These are phyloP conservation scores for Lycodopsis pacificus DNA, from an alignment of 2,797 vertebrate species.

Conservation along the genomic window DNA sequence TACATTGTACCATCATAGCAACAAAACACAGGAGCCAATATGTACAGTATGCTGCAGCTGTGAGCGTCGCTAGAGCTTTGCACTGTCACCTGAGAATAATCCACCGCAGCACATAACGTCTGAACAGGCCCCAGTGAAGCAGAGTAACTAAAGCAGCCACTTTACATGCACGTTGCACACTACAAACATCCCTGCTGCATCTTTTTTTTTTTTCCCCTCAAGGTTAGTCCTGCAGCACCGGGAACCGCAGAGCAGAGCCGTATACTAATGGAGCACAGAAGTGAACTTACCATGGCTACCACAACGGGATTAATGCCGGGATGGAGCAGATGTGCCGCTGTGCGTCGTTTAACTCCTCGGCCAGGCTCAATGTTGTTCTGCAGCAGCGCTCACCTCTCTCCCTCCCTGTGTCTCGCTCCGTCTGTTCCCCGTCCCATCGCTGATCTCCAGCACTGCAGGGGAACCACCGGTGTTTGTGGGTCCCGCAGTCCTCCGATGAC, in stretches of 20 bases:
- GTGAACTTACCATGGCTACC: constrained; percentile 82
- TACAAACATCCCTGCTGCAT: constrained; percentile 58
- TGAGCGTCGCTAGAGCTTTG: constrained; percentile 35
- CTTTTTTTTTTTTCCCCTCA: constrained; percentile 37
- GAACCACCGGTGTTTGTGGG: constrained; percentile 66
- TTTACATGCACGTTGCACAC: constrained; percentile 64
- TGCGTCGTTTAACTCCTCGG: constrained; percentile 61
- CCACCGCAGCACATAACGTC: constrained; percentile 42
- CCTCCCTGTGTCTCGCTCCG: constrained; percentile 34
- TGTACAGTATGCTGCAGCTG: neutral
- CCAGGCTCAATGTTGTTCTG: constrained; percentile 64
- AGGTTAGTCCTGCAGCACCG: constrained; percentile 70
- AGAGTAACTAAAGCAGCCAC: constrained; percentile 49
- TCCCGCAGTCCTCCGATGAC: constrained; percentile 73
- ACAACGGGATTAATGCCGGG: constrained; percentile 56
- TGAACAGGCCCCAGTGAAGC: constrained; percentile 57
- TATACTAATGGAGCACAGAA: constrained; percentile 56
- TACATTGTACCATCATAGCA: constrained; percentile 3
- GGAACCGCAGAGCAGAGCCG: constrained; percentile 48
- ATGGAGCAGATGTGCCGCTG: constrained; percentile 62
- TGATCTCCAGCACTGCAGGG: constrained; percentile 77
- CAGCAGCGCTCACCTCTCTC: constrained; percentile 54
- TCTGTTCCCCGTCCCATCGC: constrained; percentile 65
- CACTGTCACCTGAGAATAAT: constrained; percentile 39
- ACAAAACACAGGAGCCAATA: neutral